Evolutionary conservation across 1,140 invertebrate genomes (phyloP), one percentile per base, ranked within the genome.

Genomic region (Drosophila ambigua): DNA sequence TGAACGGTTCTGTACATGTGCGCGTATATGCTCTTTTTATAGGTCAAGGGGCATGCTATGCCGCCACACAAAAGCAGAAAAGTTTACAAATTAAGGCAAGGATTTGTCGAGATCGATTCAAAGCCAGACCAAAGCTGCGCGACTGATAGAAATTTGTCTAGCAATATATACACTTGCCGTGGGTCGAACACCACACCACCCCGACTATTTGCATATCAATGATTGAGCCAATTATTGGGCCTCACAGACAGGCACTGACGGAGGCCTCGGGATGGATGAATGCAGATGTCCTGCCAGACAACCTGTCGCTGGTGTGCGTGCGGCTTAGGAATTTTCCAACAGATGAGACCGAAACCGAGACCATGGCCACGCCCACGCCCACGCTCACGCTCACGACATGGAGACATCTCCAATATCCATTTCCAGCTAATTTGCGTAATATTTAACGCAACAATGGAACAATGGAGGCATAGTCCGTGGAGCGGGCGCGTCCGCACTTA

Each of bases 391-490:
- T 80, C 64, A 68, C 46, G 48, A 77, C 54, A 68, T 50, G 41
- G 57, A 65, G 61, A 57, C 73, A 76, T 77, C 81, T 85, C 82
- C 78, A 72, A 87, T 87, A 87, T 79, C 84, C 66, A 58, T 75
- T 79, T 87, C 83, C 82, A 79, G 69, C 79, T 87, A 87, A 87
- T 87, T 87, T 87, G 82, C 83, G 82, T 87, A 87, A 87, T 83
- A 88, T 85, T 81, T 77, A 73, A 75, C 62, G 48, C 60, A 28
- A 61, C 39, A 11, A 39, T 48, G 55, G 41, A 41, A 35, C 44
- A 20, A 51, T 26, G 16, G 57, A 52, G 43, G 68, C 53, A 53
- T 48, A 43, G 63, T 65, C 69, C 23, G 44, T 8, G 63, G 48
- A 50, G n/a, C 28, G 28, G 23, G 31, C 11, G 58, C 23, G 50